Base-by-base conservation (phyloP, 2,888 invertebrate species). In the Willowsia nigromaculata region DNA sequence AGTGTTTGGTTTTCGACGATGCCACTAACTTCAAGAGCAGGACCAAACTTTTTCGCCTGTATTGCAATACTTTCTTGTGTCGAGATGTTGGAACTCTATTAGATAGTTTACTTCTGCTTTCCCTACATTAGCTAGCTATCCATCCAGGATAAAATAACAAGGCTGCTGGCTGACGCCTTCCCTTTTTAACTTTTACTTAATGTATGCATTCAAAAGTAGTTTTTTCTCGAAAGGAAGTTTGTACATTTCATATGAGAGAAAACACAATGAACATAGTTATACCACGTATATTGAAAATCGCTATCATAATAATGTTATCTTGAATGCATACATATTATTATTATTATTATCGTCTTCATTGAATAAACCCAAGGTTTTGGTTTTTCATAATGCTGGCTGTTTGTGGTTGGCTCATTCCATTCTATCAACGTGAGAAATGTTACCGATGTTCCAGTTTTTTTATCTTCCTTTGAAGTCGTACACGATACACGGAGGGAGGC, bases 381-480 rank as follows among this genome's bases (percentile, higher is more conserved):
- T 37, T 47, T n/a, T 68, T 68, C 9, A 9, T 43, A 3, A 1
- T 25, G 27, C n/a, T 30, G 1, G 0, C 27, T 15, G 27, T 25
- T 56, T 85, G 85, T 43, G 85, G 76, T 59, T 40, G 59, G 76
- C 85, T 50, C 71, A 47, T 71, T 50, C 30, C 50, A 65, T 65
- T 50, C 47, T 68, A 85, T 56, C 59, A 71, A 59, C 84, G 43
- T 74, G 74, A 40, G 74, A 76, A 59, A 74, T 43, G 59, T 76
- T 85, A 43, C 85, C 43, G 27, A 50, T 85, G 85, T 25, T 85
- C 85, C 59, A 56, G 18, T 84, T 71, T 85, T 78, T 27, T 71
- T 13, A 4, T 18, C 13, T 37, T 65, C 53, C 13, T 1, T 18
- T 22, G 47, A 27, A 22, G 1, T 3, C 25, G 27, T 25, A 25